Evolutionary conservation across 2,113 vertebrate species (phyloP).

Genomic region (Hippocampus abdominalis): DNA sequence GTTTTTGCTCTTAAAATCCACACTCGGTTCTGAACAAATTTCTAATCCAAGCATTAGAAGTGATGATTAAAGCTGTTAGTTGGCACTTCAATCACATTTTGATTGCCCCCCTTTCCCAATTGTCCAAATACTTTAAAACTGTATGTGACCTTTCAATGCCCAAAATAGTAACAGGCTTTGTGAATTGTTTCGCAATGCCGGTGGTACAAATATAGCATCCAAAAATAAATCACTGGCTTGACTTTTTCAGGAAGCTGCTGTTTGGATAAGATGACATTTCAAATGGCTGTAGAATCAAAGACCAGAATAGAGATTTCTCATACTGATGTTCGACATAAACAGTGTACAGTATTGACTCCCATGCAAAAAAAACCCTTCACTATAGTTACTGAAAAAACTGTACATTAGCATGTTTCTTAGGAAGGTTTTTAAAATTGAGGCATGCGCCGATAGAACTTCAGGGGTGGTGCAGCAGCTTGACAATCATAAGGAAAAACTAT

Average conservation of each 20-base stretch:
- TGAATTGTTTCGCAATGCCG: conserved; percentile 50
- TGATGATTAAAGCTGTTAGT: not conserved
- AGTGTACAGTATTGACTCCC: not conserved
- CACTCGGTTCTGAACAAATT: not conserved
- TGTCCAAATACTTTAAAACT: not conserved
- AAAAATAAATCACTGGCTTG: conserved; percentile 41
- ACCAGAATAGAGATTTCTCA: not conserved
- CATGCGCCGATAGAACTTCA: not conserved
- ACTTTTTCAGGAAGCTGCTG: conserved; percentile 36
- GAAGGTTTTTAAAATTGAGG: not conserved
- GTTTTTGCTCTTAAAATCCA: not conserved
- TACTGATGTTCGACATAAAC: not conserved
- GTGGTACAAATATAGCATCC: conserved; percentile 38
- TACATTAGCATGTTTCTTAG: not conserved
- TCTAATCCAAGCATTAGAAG: not conserved
- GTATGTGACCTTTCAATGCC: conserved; percentile 41
- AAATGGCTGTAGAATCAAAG: conserved; percentile 11
- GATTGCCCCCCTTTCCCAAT: not conserved
- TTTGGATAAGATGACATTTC: conserved; percentile 53
- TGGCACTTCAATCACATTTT: not conserved
- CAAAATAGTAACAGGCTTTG: conserved; percentile 56
- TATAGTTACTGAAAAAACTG: not conserved
- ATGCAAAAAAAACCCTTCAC: not conserved
- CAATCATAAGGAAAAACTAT: not conserved
- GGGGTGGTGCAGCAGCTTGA: not conserved